Evolutionary conservation across 2,113 vertebrate genomes (phyloP), one percentile per base, ranked within the genome.

Genomic region (Orientallactaga bullata): DNA sequence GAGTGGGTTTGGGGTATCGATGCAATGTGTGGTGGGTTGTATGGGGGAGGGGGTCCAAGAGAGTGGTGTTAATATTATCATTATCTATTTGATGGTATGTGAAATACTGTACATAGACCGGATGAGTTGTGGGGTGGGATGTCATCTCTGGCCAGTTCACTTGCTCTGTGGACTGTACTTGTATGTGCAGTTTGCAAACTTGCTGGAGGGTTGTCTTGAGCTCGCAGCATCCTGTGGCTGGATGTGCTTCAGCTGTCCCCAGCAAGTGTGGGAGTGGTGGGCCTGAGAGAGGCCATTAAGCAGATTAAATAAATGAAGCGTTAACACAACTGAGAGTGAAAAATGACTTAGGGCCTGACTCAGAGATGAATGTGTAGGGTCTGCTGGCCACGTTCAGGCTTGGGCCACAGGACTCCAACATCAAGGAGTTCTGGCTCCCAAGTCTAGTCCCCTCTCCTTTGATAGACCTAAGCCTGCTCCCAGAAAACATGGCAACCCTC

Each of bases 291-390:
- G 92, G 92, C 86, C 79, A 28, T 23, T 77, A 58, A 93, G 23
- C 85, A 89, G 83, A 95, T 76, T 92, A 68, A 96, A 96, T 96
- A 97, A 97, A 97, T 95, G 81, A 96, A 97, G 92, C 85, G 84
- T 93, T 93, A 96, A 92, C 30, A 9, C 66, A 73, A 95, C 24
- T 4, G 28, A 93, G 79, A 55, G 58, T 94, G 72, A 84, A 77
- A 66, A 24, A 24, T 73, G 71, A 91, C 51, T 88, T 78, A 82
- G 42, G 35, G 24, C 35, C 55, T 90, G 42, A 69, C 68, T 84
- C 5, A 35, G 66, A n/a, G 71, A 47, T 5, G 1, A 47, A 3
- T 7, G 1, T 26, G 12, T 24, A 32, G 47, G 13, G 11, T 71
- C 15, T 71, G 16, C 58, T 74, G 47, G 42, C 77, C 63, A 51